Percentiles rank a stretch among this genome's conserved stretches.
phyloP scores from a whole-genome alignment of 2,113 vertebrate species.

The Pteruthius melanotis region DNA sequence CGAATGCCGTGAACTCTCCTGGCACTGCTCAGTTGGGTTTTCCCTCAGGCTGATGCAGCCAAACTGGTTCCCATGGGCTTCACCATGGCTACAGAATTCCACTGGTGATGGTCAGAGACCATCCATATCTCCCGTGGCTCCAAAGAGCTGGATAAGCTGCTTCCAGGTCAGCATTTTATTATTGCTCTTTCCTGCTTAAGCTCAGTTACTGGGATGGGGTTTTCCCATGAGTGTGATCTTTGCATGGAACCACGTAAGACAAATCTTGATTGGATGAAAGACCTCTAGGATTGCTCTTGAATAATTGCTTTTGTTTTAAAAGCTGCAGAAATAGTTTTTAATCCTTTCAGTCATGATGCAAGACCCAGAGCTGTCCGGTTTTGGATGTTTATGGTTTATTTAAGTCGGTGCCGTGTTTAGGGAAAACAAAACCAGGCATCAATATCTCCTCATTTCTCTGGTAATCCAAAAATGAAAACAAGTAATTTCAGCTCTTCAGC shows the following conservation, averaged over 20 bases:
- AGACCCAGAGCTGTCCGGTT: neutral
- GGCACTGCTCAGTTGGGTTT: neutral
- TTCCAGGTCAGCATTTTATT: constrained; percentile 75
- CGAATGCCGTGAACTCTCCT: fast-evolving
- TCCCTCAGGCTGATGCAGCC: constrained; percentile 83
- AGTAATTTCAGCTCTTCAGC: neutral
- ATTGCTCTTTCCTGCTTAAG: neutral
- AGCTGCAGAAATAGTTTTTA: neutral
- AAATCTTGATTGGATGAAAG: neutral
- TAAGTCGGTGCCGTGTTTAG: neutral
- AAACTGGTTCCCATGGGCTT: constrained; percentile 94
- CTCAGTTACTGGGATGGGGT: neutral
- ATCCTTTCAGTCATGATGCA: neutral
- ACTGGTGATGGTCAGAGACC: constrained; percentile 89
- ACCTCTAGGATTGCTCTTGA: neutral
- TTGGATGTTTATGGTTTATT: neutral
- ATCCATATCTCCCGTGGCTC: constrained; percentile 93
- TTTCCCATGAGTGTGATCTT: neutral
- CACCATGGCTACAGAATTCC: constrained; percentile 91
- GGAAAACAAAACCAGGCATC: neutral
- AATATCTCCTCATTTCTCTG: neutral
- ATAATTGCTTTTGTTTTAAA: neutral
- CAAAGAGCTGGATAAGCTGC: constrained; percentile 92
- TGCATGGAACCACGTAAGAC: fast-evolving
- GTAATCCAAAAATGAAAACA: neutral